A percentile compares a stretch with the other conserved stretches of the same genome.
Conservation (phyloP, 2,888 invertebrate genomes). For the Aleiodes leptofemur region DNA sequence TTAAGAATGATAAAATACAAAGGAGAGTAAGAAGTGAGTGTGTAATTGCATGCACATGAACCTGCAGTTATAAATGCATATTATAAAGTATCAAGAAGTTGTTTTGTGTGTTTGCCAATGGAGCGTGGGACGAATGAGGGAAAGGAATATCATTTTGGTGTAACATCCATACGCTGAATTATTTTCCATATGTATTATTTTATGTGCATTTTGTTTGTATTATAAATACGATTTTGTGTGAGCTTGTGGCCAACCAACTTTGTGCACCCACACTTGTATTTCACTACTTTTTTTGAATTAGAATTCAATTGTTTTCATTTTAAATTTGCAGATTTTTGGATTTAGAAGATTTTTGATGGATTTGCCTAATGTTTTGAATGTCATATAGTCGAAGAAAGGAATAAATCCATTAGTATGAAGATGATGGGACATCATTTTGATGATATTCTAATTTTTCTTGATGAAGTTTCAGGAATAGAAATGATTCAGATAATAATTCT, state of each 20-base stretch:
- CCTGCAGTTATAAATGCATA: conserved; percentile 25
- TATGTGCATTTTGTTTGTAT: conserved; percentile 22
- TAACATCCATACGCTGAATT: too few relatives aligned
- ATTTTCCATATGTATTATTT: too few relatives aligned
- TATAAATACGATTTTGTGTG: conserved; percentile 3
- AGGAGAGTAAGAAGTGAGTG: conserved; percentile 9
- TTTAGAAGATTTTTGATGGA: background rate
- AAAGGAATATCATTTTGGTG: conserved; percentile 47
- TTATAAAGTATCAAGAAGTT: conserved; percentile 11
- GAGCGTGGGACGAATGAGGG: conserved; percentile 47
- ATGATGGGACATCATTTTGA: too few relatives aligned
- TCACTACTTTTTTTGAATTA: background rate
- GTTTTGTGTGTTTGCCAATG: background rate
- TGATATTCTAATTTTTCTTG: too few relatives aligned
- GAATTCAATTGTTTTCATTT: background rate
- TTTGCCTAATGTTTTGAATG: background rate
- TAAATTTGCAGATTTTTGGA: background rate
- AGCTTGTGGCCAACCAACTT: background rate
- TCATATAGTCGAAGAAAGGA: too few relatives aligned
- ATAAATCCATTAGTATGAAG: too few relatives aligned
- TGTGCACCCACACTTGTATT: background rate
- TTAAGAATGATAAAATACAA: background rate
- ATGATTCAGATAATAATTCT: too few relatives aligned
- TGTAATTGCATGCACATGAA: conserved; percentile 35
- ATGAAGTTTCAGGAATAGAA: too few relatives aligned